phyloP scores from a whole-genome alignment of 2,888 invertebrate species.

The Trichogramma dendrolimi region DNA sequence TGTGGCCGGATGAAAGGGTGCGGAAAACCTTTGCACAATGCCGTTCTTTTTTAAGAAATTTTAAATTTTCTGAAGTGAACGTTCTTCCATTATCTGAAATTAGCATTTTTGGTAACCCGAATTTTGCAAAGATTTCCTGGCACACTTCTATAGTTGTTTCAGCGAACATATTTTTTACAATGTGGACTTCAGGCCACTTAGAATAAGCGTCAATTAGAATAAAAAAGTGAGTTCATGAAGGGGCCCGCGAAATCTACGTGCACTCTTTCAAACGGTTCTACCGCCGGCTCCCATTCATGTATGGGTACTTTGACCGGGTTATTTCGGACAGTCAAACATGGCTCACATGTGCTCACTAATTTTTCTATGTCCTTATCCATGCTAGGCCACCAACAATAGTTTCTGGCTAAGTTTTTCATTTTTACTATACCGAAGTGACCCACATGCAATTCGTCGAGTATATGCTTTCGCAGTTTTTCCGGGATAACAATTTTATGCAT shows the following conservation, averaged over 20 bases:
- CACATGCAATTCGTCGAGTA: conserved; percentile 31
- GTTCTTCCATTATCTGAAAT: conserved; percentile 30
- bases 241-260: conserved; percentile 30
- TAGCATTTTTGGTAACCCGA: conserved; percentile 24
- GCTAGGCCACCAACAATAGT: conserved; percentile 31
- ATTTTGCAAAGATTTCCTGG: conserved; percentile 22
- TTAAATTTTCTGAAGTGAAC: conserved; percentile 16
- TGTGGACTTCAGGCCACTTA: conserved; percentile 21
- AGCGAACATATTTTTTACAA: conserved; percentile 20
- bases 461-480: conserved; percentile 5
- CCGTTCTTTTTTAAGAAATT: not conserved
- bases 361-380: conserved; percentile 28
- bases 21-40: conserved; percentile 13
- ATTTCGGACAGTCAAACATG: conserved; percentile 17
- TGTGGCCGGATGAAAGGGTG: conserved; percentile 22
- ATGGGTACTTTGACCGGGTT: conserved; percentile 19
- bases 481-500: conserved; percentile 22
- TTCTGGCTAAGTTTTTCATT: conserved; percentile 33
- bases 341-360: conserved; percentile 15
- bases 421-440: conserved; percentile 33
- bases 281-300: conserved; percentile 26
- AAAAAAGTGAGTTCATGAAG: conserved; percentile 24
- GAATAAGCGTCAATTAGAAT: conserved; percentile 28
- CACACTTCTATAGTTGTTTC: conserved; percentile 20
- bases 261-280: conserved; percentile 26